These are phyloP conservation scores for Polia nebulosa DNA, from an alignment of 2,888 invertebrate species.

Conservation along the genomic window DNA sequence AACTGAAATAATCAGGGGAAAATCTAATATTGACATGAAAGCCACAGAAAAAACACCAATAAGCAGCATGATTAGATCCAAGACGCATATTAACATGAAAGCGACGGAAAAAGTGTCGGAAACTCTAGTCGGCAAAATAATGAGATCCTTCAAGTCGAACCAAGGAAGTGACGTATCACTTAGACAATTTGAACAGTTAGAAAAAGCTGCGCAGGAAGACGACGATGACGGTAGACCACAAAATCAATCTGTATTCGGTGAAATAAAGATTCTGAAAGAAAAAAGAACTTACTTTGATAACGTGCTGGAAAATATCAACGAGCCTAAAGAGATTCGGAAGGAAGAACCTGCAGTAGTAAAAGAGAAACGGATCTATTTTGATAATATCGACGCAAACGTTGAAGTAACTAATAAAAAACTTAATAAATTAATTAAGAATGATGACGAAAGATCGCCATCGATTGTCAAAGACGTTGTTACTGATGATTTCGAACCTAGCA, in stretches of 20 bases:
- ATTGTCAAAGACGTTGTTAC: conserved; percentile 78
- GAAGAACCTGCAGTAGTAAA: conserved; percentile 41
- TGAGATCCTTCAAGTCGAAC: conserved; percentile 71
- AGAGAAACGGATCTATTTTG: conserved; percentile 76
- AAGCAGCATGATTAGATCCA: conserved; percentile 28
- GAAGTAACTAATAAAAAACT: conserved; percentile 63
- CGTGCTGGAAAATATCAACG: conserved; percentile 38
- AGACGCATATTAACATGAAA: conserved; percentile 43
- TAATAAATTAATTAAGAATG: conserved; percentile 61
- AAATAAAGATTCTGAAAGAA: conserved; percentile 73
- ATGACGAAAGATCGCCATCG: conserved; percentile 79
- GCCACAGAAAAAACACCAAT: conserved; percentile 35
- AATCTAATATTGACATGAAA: conserved; percentile 49
- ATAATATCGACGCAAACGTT: conserved; percentile 70
- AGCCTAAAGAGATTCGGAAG: conserved; percentile 21
- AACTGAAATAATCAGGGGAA: conserved; percentile 36
- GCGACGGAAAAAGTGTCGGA: conserved; percentile 60
- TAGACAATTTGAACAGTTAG: conserved; percentile 80
- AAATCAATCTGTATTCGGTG: conserved; percentile 61
- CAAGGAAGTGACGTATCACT: conserved; percentile 76
- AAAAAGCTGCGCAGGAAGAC: conserved; percentile 71
- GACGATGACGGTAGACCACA: conserved; percentile 52
- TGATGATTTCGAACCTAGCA: conserved; percentile 76
- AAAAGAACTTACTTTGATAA: conserved; percentile 76
- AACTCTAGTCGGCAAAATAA: conserved; percentile 73